Conservation (phyloP, 2,113 vertebrate genomes). For the Tetrax tetrax region DNA sequence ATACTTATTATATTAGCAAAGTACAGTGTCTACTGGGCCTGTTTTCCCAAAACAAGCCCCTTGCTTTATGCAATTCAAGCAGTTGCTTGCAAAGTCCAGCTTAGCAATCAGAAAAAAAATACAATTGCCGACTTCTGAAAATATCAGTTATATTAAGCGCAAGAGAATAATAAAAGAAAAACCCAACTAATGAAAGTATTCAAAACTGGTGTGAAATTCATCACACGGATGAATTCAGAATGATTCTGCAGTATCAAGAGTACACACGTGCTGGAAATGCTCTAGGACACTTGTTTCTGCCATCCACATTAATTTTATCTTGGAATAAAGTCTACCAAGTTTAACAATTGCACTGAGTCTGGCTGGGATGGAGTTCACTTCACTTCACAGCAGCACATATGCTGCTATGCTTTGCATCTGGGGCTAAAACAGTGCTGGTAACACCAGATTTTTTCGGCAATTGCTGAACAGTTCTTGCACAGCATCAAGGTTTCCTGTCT, state of each 20-base stretch:
- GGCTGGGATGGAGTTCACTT: neutral
- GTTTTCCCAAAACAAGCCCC: neutral
- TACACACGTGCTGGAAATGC: neutral
- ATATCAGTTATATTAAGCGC: neutral
- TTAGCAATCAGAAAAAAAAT: neutral
- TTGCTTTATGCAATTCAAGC: neutral
- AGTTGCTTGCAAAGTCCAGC: neutral
- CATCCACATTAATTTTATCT: neutral
- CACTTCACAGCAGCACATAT: neutral
- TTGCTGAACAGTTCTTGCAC: neutral
- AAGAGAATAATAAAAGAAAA: neutral
- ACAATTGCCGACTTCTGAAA: neutral
- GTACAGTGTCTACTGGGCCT: neutral
- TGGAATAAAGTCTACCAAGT: neutral
- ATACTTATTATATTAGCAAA: neutral
- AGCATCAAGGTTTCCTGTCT: neutral
- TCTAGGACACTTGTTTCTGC: neutral
- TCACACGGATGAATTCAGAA: neutral
- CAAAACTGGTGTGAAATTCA: neutral
- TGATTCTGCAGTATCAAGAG: neutral
- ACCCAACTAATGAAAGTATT: neutral
- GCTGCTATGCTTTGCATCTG: neutral
- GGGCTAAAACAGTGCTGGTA: neutral
- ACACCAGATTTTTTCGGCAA: neutral
- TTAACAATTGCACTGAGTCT: neutral